Percentiles rank a stretch among this genome's conserved stretches.
Evolutionary conservation across 1,140 invertebrate species (phyloP).

Genomic region (Mya arenaria): DNA sequence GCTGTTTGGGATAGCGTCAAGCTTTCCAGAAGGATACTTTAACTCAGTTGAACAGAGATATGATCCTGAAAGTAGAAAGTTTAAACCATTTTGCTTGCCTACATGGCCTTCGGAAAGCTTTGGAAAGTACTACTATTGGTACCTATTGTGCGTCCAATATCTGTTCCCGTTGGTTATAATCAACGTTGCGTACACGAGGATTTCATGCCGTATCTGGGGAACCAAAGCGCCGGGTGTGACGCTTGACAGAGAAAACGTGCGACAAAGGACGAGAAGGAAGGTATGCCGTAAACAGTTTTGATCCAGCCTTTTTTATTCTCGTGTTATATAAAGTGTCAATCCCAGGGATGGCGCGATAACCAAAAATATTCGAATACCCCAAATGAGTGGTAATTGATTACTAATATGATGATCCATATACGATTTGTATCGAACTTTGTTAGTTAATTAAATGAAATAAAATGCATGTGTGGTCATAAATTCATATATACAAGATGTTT

Average conservation of each 20-base stretch:
- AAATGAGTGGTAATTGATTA: too few species aligned
- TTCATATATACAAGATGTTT: too few species aligned
- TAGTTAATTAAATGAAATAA: too few species aligned
- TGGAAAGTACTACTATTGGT: slow-evolving; percentile 61
- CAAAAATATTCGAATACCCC: too few species aligned
- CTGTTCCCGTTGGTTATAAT: slow-evolving; percentile 89
- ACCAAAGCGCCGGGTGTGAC: slow-evolving; percentile 89
- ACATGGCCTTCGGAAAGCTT: slow-evolving; percentile 62
- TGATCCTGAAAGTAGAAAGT: slow-evolving; percentile 12
- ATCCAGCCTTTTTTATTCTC: too few species aligned
- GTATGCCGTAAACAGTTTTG: slow-evolving; percentile 83
- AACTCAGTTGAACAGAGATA: slow-evolving; percentile 65
- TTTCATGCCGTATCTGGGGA: slow-evolving; percentile 89
- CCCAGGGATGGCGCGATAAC: too few species aligned
- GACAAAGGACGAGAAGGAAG: slow-evolving; percentile 91
- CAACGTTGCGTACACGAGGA: slow-evolving; percentile 88
- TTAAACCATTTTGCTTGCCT: slow-evolving; percentile 54
- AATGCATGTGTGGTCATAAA: too few species aligned
- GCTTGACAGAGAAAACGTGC: slow-evolving; percentile 87
- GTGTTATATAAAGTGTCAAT: too few species aligned
- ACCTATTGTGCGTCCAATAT: slow-evolving; percentile 86
- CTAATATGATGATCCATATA: too few species aligned
- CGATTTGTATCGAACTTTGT: too few species aligned
- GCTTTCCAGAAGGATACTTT: slow-evolving; percentile 73
- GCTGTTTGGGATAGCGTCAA: slow-evolving; percentile 68